Conservation (phyloP, 2,113 vertebrate species). For the Oriolus oriolus region DNA sequence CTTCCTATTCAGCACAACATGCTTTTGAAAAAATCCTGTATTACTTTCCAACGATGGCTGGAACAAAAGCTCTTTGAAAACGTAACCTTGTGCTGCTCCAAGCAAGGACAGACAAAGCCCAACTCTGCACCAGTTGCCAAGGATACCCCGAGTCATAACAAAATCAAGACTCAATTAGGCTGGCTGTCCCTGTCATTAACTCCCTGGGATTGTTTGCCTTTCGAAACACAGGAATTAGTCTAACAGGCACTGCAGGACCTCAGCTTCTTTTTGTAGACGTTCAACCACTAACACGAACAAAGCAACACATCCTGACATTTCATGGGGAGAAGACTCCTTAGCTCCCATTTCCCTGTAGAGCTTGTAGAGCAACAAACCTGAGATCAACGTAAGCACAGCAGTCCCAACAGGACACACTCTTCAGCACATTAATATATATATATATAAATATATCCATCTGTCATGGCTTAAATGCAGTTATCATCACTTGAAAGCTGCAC, state of each 20-base stretch:
- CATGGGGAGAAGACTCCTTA: not conserved
- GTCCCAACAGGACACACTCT: not conserved
- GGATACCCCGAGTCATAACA: constrained; percentile 32
- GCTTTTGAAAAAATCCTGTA: not conserved
- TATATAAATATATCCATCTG: not conserved
- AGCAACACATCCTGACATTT: not conserved
- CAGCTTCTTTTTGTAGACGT: not conserved
- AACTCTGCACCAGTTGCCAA: constrained; percentile 53
- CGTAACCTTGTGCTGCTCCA: constrained; percentile 20
- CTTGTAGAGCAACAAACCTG: not conserved
- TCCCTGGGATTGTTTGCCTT: constrained; percentile 39
- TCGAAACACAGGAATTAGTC: not conserved
- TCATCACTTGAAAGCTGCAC: not conserved
- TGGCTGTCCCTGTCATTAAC: not conserved
- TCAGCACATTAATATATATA: not conserved
- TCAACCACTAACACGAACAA: not conserved
- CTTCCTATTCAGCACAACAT: not conserved
- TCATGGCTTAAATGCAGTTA: not conserved
- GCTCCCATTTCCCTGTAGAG: not conserved
- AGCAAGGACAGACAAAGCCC: not conserved
- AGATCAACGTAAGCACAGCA: not conserved
- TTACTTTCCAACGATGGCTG: not conserved
- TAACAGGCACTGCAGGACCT: not conserved
- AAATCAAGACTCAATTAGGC: constrained; percentile 45
- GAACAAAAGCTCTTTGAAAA: constrained; percentile 57